These are phyloP conservation scores for Leptinotarsa haldemani DNA, from an alignment of 2,888 invertebrate species.

Conservation along the genomic window DNA sequence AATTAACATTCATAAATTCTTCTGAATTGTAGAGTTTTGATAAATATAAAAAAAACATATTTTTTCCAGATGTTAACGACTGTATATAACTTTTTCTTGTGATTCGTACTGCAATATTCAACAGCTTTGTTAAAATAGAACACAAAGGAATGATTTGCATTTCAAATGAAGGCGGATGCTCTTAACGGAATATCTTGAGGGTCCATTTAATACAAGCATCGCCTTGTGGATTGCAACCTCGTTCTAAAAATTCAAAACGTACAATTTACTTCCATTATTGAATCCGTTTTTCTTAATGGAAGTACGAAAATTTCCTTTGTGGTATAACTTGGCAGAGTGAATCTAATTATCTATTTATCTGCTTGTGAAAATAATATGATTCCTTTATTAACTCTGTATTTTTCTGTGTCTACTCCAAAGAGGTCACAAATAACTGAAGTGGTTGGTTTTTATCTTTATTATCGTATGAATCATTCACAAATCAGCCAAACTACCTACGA, in stretches of 20 bases:
- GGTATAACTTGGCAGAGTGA: no score
- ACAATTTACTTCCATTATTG: background rate
- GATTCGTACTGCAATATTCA: background rate
- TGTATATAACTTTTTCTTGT: background rate
- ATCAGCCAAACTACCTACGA: no score
- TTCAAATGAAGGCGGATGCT: background rate
- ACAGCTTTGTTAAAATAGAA: background rate
- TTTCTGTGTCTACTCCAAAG: no score
- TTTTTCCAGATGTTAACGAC: background rate
- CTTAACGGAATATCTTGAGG: background rate
- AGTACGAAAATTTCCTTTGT: background rate
- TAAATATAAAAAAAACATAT: background rate
- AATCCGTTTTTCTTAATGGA: background rate
- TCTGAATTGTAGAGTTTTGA: no score
- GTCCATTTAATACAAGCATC: background rate
- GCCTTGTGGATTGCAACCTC: background rate
- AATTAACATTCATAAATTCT: no score
- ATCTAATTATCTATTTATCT: no score
- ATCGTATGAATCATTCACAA: no score
- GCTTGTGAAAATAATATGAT: no score
- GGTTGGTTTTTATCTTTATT: no score
- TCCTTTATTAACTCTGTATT: no score
- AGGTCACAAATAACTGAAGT: no score
- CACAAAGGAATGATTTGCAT: slow-evolving; percentile 7
- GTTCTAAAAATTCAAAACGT: background rate